phyloP scores from a whole-genome alignment of 1,140 invertebrate species.

The Helicorthomorpha holstii region DNA sequence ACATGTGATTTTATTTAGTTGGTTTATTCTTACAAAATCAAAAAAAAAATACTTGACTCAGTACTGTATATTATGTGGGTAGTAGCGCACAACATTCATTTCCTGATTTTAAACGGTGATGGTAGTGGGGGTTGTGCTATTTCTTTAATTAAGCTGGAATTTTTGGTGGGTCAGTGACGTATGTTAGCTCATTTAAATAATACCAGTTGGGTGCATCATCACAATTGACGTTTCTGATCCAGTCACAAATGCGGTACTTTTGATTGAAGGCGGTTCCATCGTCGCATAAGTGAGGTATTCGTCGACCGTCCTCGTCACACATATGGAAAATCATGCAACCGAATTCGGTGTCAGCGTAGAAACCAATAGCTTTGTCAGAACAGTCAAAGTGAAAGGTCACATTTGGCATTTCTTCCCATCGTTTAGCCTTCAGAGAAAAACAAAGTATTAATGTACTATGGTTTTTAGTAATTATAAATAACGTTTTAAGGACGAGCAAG shows the following conservation, averaged over 20 bases:
- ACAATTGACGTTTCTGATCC: slow-evolving; percentile 40
- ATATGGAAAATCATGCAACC: slow-evolving; percentile 46
- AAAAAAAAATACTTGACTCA: too few species aligned
- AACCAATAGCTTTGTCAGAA: slow-evolving; percentile 34
- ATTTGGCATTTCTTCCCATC: slow-evolving; percentile 42
- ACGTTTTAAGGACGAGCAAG: too few species aligned
- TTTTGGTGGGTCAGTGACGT: slow-evolving; percentile 38
- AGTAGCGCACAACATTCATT: too few species aligned
- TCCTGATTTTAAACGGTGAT: too few species aligned
- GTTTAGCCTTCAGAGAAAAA: too few species aligned
- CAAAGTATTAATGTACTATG: too few species aligned
- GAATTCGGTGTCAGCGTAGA: slow-evolving; percentile 42
- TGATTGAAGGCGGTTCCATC: slow-evolving; percentile 42
- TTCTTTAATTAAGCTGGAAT: not conserved
- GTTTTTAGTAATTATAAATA: too few species aligned
- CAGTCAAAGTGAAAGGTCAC: slow-evolving; percentile 42
- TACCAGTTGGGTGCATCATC: slow-evolving; percentile 34
- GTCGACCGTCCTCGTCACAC: slow-evolving; percentile 40
- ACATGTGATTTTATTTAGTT: too few species aligned
- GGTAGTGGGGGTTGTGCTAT: too few species aligned
- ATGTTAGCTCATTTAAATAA: slow-evolving; percentile 39
- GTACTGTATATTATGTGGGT: too few species aligned
- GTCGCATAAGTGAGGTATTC: slow-evolving; percentile 40
- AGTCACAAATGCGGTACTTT: slow-evolving; percentile 40
- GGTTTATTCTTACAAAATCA: too few species aligned